Percentiles rank a stretch among this genome's conserved stretches.
Evolutionary conservation across 2,113 vertebrate species (phyloP).

Genomic region (Neolamprologus brichardi): DNA sequence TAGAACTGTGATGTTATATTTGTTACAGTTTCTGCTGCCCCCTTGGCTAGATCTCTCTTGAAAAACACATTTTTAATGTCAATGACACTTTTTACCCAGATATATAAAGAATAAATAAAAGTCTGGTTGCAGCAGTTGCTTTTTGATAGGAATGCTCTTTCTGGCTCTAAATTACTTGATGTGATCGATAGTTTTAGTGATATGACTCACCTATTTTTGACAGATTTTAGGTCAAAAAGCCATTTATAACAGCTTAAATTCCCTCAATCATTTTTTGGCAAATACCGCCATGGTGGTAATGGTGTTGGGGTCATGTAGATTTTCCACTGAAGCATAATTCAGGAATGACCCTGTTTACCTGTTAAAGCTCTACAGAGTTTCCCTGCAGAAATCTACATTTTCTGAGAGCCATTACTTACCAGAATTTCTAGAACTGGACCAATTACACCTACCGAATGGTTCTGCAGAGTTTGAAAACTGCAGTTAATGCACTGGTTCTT

Average conservation of each 20-base stretch:
- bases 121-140: not conserved
- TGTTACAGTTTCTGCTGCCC: not conserved
- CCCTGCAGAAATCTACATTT: not conserved
- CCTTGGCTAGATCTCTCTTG: not conserved
- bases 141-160: not conserved
- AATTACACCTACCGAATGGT: not conserved
- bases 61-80: not conserved
- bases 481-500: not conserved
- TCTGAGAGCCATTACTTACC: not conserved
- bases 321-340: accelerated
- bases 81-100: accelerated
- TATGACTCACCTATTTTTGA: not conserved
- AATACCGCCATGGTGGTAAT: accelerated
- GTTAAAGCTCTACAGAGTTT: not conserved
- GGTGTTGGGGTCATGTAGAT: accelerated
- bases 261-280: not conserved
- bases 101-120: accelerated
- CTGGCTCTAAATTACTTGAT: not conserved
- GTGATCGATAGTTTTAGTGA: accelerated
- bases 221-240: not conserved
- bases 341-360: accelerated
- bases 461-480: not conserved
- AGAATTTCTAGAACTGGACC: not conserved
- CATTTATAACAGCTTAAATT: not conserved
- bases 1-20: not conserved